Evolutionary conservation across 2,113 vertebrate species (phyloP), one percentile per base, ranked within the genome.

Genomic region (Paracyprichromis sp.): DNA sequence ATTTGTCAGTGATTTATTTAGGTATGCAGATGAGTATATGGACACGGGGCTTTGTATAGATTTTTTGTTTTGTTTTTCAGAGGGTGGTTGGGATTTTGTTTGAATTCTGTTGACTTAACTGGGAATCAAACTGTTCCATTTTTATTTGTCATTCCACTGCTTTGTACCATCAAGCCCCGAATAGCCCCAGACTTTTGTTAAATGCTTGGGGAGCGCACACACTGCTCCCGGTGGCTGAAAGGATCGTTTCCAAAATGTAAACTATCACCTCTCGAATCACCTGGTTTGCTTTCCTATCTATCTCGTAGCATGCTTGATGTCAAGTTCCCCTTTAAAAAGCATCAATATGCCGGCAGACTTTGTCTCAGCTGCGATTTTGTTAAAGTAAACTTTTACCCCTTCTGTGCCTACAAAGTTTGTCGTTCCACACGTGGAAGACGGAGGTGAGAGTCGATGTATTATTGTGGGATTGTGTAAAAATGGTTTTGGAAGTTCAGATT

Each of bases 1-100:
- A 91, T 96, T 96, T 97, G 96, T 97, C 96, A 94, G 96, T 96
- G 96, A 97, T 97, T 97, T 79, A 97, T 98, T 97, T 96, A 95
- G 96, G 97, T 96, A 96, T 92, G 95, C 96, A 96, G 95, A 96
- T 91, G 92, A 95, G 73, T 84, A 71, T 80, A 83, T 82, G 82
- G 96, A 96, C 94, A 89, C 21, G 93, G 96, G 96, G 94, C 94
- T 97, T 97, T 97, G 94, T 97, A 97, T 95, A 92, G 84, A 82
- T 84, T 80, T 92, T 91, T 82, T 66, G 59, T 63, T 69, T 81
- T 78, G 40, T 73, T 83, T 73, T 79, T 71, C 66, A 81, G 89
- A 81, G 63, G 69, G 81, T 73, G 80, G 76, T 92, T 91, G 85
- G 79, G 81, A 86, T 93, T 82, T 89, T 14, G 61, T 92, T 94